phyloP scores from a whole-genome alignment of 2,888 invertebrate species.

The Miltochrista miniata region DNA sequence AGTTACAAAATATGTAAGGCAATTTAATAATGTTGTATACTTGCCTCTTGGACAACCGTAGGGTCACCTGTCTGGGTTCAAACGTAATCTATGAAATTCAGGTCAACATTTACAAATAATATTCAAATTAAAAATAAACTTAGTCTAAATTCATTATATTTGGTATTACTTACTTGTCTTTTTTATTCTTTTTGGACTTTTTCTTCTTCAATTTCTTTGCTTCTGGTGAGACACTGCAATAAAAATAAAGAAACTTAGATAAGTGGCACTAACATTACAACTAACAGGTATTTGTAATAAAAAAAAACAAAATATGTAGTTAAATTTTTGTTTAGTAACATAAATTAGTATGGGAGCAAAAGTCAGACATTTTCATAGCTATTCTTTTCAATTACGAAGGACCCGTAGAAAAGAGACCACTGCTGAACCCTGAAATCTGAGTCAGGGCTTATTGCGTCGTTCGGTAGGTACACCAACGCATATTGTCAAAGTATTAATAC shows the following conservation, averaged over 20 bases:
- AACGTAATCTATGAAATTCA: slow-evolving; percentile 59
- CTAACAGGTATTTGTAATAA: too few relatives aligned
- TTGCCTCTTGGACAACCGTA: slow-evolving; percentile 74
- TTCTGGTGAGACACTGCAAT: slow-evolving; percentile 88
- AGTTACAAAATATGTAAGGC: slow-evolving; percentile 9
- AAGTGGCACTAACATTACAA: too few relatives aligned
- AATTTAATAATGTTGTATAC: slow-evolving; percentile 43
- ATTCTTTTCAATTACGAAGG: too few relatives aligned
- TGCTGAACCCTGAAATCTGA: too few relatives aligned
- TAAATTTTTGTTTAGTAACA: too few relatives aligned
- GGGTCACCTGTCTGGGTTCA: slow-evolving; percentile 73
- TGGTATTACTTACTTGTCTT: slow-evolving; percentile 85
- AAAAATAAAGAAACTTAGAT: neutral
- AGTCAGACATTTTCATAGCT: too few relatives aligned
- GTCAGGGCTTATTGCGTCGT: too few relatives aligned
- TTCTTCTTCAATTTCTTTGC: slow-evolving; percentile 90
- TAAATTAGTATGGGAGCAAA: too few relatives aligned
- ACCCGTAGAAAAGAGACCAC: too few relatives aligned
- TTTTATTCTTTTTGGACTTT: slow-evolving; percentile 90
- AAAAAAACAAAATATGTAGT: too few relatives aligned
- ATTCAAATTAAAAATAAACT: slow-evolving; percentile 24
- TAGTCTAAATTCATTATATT: slow-evolving; percentile 1
- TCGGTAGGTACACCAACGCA: too few relatives aligned
- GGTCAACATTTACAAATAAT: slow-evolving; percentile 40
- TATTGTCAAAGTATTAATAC: too few relatives aligned